These are phyloP conservation scores for Phaonia tiefii DNA, from an alignment of 2,888 invertebrate genomes.

Conservation along the genomic window DNA sequence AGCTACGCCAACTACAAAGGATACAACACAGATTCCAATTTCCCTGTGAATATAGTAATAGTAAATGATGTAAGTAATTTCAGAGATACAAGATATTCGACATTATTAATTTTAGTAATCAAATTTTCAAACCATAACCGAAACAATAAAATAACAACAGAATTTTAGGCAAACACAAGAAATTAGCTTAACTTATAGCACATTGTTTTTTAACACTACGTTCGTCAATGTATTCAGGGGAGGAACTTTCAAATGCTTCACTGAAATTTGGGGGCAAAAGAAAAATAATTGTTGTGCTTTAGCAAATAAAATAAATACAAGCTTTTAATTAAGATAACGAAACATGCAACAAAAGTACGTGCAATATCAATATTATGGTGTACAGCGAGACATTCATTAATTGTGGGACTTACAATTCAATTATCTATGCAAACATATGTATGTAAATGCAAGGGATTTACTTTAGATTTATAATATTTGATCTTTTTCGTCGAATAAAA, in stretches of 20 bases:
- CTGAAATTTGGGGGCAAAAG: slow-evolving; percentile 50
- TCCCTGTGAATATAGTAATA: slow-evolving; percentile 70
- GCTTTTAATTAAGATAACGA: background rate
- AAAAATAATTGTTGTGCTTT: slow-evolving; percentile 29
- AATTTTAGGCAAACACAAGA: slow-evolving; percentile 1
- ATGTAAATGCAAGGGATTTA: background rate
- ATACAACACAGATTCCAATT: slow-evolving; percentile 75
- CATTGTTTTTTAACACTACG: slow-evolving; percentile 57
- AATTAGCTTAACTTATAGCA: slow-evolving; percentile 45
- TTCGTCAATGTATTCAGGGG: slow-evolving; percentile 40
- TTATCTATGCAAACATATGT: background rate
- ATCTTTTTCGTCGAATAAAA: slow-evolving; percentile 73
- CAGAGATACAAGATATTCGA: too few relatives aligned
- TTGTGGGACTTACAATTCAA: slow-evolving; percentile 48
- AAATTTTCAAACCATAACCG: slow-evolving; percentile 8
- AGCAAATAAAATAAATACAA: too few relatives aligned
- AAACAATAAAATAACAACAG: slow-evolving; percentile 38
- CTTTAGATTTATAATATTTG: slow-evolving; percentile 71
- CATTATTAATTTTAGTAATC: background rate
- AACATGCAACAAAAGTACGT: background rate
- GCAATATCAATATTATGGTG: background rate
- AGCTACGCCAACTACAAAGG: slow-evolving; percentile 74
- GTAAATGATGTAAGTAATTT: background rate
- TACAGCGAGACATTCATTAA: background rate
- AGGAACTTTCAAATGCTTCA: slow-evolving; percentile 36